Conservation (phyloP, 2,113 vertebrate genomes). For the Cercocebus atys region DNA sequence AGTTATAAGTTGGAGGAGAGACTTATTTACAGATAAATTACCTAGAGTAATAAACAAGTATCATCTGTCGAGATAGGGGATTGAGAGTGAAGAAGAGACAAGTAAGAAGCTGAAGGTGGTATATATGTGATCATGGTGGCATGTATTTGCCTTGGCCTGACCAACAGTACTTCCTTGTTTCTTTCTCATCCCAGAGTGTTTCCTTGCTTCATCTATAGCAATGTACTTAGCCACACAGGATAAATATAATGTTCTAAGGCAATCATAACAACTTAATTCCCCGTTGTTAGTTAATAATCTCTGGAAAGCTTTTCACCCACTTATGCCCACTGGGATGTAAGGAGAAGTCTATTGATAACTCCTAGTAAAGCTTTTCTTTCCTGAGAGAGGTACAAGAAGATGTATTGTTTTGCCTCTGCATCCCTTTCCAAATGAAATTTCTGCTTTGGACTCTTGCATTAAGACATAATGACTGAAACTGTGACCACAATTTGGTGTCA, state of each 20-base stretch:
- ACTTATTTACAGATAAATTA: background rate
- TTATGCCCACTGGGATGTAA: background rate
- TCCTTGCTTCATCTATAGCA: background rate
- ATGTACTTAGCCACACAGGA: background rate
- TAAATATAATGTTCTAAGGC: background rate
- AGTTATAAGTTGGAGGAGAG: background rate
- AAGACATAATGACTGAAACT: background rate
- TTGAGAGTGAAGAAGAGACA: background rate
- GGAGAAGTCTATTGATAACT: background rate
- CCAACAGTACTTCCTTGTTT: background rate
- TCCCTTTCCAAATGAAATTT: background rate
- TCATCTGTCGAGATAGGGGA: background rate
- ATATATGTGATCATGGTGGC: background rate
- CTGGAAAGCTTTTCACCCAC: background rate
- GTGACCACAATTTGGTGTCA: background rate
- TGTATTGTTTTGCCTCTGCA: background rate
- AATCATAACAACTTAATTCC: background rate
- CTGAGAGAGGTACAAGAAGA: background rate
- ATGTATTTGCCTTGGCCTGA: background rate
- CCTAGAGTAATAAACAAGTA: background rate
- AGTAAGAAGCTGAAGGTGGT: fast-evolving
- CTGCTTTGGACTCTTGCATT: background rate
- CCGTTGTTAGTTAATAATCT: background rate
- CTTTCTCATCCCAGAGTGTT: background rate
- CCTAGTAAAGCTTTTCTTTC: background rate